A percentile compares a stretch with the other conserved stretches of the same genome.
Conservation (phyloP, 2,797 vertebrate genomes). For the Natrix natrix region DNA sequence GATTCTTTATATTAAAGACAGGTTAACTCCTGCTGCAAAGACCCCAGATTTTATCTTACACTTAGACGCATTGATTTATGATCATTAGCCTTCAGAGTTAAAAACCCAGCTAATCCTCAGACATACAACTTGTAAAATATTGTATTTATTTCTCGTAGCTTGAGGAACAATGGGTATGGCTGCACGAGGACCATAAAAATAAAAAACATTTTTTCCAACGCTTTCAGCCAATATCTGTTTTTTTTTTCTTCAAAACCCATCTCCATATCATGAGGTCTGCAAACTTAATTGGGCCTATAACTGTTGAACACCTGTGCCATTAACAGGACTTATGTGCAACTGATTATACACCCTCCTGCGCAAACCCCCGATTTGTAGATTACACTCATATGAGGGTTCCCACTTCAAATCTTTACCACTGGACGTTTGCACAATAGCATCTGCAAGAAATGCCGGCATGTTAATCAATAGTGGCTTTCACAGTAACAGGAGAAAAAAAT, state of each 20-base stretch:
- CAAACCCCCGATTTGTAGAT: background rate
- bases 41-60: background rate
- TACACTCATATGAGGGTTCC: too few relatives aligned
- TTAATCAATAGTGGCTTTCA: slow-evolving; percentile 5
- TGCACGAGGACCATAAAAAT: background rate
- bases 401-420: background rate
- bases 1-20: background rate
- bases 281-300: background rate
- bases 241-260: background rate
- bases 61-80: background rate
- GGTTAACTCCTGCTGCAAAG: background rate
- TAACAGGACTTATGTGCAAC: background rate
- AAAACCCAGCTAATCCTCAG: background rate
- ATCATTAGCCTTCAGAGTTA: background rate
- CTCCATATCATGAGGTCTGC: background rate
- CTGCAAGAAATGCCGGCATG: background rate
- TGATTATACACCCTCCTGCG: background rate
- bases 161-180: background rate
- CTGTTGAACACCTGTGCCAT: background rate
- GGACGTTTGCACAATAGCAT: background rate
- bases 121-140: background rate
- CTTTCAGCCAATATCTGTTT: background rate
- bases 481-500: background rate
- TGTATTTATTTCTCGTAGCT: background rate
- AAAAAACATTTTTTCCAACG: fast-evolving